Evolutionary conservation across 2,113 vertebrate genomes (phyloP), one percentile per base, ranked within the genome.

Genomic region (Recurvirostra avosetta): DNA sequence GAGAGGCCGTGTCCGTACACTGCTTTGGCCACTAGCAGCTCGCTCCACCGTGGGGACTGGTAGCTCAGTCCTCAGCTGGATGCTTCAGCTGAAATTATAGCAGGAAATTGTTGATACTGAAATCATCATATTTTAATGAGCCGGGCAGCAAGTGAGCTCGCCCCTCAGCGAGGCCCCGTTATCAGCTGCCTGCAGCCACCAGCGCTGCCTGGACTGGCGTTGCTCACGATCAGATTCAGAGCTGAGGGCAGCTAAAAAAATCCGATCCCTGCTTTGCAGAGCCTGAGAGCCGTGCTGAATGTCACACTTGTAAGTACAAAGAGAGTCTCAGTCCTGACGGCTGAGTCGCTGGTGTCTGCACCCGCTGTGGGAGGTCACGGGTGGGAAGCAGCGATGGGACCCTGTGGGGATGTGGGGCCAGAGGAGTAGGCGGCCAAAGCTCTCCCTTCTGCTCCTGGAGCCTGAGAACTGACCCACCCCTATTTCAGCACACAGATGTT

Each of bases 401-500:
- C 20, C 8, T 12, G 10, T 8, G 14, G 17, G 38, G 27, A 45
- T 19, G n/a, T 32, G 77, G 50, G 34, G 65, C 21, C 56, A 15
- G 18, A 34, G 50, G 47, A 27, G 14, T 0, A 7, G 29, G 38
- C 0, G 3, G 26, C n/a, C 0, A 0, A 56, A 73, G 49, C 12
- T 71, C 6, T 2, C 27, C 53, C 29, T 50, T 19, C 49, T 25
- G 20, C 23, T 27, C 26, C 74, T n/a, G 50, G 13, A 52, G 9
- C 21, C 34, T 29, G 29, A 2, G 61, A 90, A 63, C 7, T 25
- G n/a, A 16, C 29, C 23, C 21, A 11, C 9, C 3, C 18, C 26
- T 50, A 8, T 23, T 49, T 22, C n/a, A 73, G 29, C 40, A 56
- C 30, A 32, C 5, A 2, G 15, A 23, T 2, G 12, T 4, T 50